Evolutionary conservation across 2,888 invertebrate genomes (phyloP).

Genomic region (Drosophila villosipedis): DNA sequence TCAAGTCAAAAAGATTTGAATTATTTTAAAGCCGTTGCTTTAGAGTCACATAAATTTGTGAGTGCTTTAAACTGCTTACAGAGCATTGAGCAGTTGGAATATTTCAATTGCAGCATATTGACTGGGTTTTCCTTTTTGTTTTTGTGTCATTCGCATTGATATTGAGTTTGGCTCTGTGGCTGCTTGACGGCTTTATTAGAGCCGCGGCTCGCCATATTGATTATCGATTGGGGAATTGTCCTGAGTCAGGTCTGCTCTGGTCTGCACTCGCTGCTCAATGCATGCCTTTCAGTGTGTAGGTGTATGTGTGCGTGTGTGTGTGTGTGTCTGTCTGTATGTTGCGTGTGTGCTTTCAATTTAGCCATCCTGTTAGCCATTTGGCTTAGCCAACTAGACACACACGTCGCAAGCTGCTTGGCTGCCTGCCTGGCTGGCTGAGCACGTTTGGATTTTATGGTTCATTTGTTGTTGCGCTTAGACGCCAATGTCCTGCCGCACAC

Average conservation of each 20-base stretch:
- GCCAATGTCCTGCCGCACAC: constrained; percentile 33
- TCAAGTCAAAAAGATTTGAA: neutral
- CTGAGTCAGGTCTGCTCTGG: constrained; percentile 35
- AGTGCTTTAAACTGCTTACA: neutral
- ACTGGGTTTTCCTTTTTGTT: constrained; percentile 1
- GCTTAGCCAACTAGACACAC: constrained; percentile 65
- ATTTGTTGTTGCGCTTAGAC: constrained; percentile 66
- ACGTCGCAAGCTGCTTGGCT: constrained; percentile 29
- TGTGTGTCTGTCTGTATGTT: constrained; percentile 9
- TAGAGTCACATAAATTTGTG: neutral
- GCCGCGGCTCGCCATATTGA: constrained; percentile 83
- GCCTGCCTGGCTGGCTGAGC: constrained; percentile 43
- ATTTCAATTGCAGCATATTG: neutral
- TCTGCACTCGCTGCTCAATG: constrained; percentile 4
- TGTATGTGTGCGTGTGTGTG: neutral
- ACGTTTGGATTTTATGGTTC: constrained; percentile 75
- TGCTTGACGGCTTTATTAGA: constrained; percentile 75
- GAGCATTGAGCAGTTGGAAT: neutral
- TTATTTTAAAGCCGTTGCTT: neutral
- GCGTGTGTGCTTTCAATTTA: constrained; percentile 75
- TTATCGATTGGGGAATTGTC: constrained; percentile 85
- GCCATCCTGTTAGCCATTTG: constrained; percentile 75
- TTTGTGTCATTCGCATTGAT: constrained; percentile 37
- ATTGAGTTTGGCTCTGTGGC: constrained; percentile 32
- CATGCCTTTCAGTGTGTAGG: neutral